These are phyloP conservation scores for Lordiphosa andalusiaca DNA, from an alignment of 2,888 invertebrate species.

Conservation along the genomic window DNA sequence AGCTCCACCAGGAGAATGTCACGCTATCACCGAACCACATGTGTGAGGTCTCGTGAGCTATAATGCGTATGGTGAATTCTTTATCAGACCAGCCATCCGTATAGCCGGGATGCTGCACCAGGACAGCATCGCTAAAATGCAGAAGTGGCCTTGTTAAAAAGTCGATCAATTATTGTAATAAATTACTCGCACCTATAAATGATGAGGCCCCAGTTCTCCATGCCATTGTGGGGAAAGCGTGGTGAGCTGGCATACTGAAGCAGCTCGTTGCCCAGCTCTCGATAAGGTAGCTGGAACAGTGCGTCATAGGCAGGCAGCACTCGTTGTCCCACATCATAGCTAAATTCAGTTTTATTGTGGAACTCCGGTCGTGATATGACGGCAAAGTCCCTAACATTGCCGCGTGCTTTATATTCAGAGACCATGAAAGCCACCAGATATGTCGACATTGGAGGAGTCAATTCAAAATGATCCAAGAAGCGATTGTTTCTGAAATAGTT, in stretches of 20 bases:
- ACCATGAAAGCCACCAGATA: conserved; percentile 92
- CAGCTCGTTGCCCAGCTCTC: conserved; percentile 82
- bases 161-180: neutral
- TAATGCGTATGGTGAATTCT: conserved; percentile 82
- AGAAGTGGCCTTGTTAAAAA: neutral
- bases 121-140: conserved; percentile 53
- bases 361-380: conserved; percentile 86
- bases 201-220: conserved; percentile 95
- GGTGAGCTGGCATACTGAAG: conserved; percentile 89
- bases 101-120: conserved; percentile 58
- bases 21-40: conserved; percentile 85
- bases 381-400: conserved; percentile 61
- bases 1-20: conserved; percentile 81
- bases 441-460: conserved; percentile 85
- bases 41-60: conserved; percentile 82
- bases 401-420: conserved; percentile 80
- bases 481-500: conserved; percentile 41
- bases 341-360: conserved; percentile 84
- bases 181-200: conserved; percentile 86
- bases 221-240: conserved; percentile 88
- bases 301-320: conserved; percentile 80
- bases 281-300: conserved; percentile 86
- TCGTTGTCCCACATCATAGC: conserved; percentile 77
- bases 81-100: conserved; percentile 68
- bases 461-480: conserved; percentile 63